Percentiles rank a stretch among this genome's conserved stretches.
phyloP scores from a whole-genome alignment of 2,113 vertebrate species.

The Epinephelus moara region DNA sequence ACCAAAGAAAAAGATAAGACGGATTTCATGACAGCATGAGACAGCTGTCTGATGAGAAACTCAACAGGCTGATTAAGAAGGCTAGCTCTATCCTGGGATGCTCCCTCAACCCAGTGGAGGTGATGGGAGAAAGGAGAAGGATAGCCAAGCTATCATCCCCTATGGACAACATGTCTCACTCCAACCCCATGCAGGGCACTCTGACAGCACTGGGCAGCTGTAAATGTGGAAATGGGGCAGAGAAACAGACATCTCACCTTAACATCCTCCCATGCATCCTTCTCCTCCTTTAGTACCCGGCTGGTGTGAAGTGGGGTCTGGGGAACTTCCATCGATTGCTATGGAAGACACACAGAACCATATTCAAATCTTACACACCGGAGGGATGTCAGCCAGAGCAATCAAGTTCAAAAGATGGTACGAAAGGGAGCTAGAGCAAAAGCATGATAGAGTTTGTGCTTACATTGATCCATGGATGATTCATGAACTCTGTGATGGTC shows the following conservation, averaged over 20 bases:
- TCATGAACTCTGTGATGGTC: slow-evolving; percentile 99
- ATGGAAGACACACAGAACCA: slow-evolving; percentile 22
- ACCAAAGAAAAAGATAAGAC: too few species aligned
- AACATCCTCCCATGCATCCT: slow-evolving; percentile 96
- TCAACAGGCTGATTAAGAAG: too few species aligned
- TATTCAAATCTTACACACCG: background rate
- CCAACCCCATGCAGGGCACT: too few species aligned
- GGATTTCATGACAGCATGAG: too few species aligned
- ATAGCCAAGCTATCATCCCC: too few species aligned
- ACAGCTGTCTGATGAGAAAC: too few species aligned
- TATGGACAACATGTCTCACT: too few species aligned
- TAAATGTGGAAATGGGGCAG: background rate
- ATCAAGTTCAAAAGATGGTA: background rate
- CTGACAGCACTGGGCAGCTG: too few species aligned
- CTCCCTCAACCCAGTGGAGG: too few species aligned
- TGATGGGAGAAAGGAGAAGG: too few species aligned
- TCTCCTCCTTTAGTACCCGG: slow-evolving; percentile 96
- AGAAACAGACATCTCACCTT: slow-evolving; percentile 86
- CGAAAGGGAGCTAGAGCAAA: background rate
- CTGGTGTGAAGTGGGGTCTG: slow-evolving; percentile 98
- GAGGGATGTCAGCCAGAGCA: background rate
- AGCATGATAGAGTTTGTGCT: slow-evolving; percentile 29
- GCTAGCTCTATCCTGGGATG: too few species aligned
- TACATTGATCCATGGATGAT: slow-evolving; percentile 99
- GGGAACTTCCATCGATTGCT: slow-evolving; percentile 97